These are phyloP conservation scores for Psittacula cyanocephala DNA, from an alignment of 2,113 vertebrate genomes.

Conservation along the genomic window DNA sequence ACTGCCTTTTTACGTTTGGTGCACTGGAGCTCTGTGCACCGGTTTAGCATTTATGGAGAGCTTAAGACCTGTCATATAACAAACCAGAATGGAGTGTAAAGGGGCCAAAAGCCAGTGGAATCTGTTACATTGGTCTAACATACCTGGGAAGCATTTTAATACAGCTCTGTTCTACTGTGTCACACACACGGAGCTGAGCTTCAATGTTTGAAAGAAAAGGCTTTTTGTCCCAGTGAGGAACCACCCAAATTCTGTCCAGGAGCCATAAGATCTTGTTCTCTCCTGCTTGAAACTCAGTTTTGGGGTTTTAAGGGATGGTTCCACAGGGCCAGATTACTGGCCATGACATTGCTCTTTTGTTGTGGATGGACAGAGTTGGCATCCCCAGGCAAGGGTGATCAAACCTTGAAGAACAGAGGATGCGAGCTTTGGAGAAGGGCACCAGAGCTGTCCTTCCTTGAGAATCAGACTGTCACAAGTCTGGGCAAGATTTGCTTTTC, in stretches of 20 bases:
- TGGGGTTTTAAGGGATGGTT: not conserved
- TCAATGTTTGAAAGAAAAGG: not conserved
- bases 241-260: not conserved
- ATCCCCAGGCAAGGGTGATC: not conserved
- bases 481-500: not conserved
- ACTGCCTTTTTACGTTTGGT: not conserved
- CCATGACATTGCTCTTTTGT: not conserved
- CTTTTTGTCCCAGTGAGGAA: not conserved
- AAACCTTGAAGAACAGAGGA: not conserved
- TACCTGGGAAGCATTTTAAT: not conserved
- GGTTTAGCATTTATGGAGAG: not conserved
- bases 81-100: not conserved
- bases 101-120: not conserved
- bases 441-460: not conserved
- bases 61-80: not conserved
- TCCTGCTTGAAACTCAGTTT: not conserved
- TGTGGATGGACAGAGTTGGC: not conserved
- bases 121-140: not conserved
- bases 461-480: not conserved
- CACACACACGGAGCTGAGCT: fast-evolving
- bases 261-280: not conserved
- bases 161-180: not conserved
- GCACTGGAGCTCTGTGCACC: not conserved
- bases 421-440: not conserved
- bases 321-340: not conserved